Conservation (phyloP, 2,888 invertebrate genomes). For the Lordiphosa fenestrarum region DNA sequence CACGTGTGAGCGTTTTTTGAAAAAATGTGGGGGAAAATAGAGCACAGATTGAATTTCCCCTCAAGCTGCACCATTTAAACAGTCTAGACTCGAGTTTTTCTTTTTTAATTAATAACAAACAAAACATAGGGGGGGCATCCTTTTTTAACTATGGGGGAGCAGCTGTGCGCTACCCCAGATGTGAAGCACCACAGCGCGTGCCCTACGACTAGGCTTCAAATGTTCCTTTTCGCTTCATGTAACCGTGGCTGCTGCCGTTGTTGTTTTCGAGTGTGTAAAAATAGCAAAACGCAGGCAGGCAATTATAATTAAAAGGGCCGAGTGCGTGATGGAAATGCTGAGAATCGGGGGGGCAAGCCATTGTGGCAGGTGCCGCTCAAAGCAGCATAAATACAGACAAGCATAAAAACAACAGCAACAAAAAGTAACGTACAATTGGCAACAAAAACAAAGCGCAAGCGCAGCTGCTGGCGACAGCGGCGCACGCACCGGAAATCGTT, state of each 20-base stretch:
- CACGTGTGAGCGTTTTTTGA: conserved; percentile 32
- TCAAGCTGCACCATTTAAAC: conserved; percentile 57
- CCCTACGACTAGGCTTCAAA: conserved; percentile 58
- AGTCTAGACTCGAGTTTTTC: conserved; percentile 51
- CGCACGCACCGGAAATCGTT: conserved; percentile 76
- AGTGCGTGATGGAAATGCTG: conserved; percentile 70
- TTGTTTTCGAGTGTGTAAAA: conserved; percentile 51
- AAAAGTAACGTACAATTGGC: conserved; percentile 53
- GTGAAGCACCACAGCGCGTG: conserved; percentile 57
- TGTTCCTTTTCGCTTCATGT: conserved; percentile 23
- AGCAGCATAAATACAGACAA: conserved; percentile 32
- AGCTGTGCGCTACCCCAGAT: conserved; percentile 51
- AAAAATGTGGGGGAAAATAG: conserved; percentile 48
- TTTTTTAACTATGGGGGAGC: conserved; percentile 23
- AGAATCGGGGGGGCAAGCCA: conserved; percentile 30
- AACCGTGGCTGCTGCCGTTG: conserved; percentile 14
- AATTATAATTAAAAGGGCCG: conserved; percentile 74
- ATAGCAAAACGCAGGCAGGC: conserved; percentile 57
- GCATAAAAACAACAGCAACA: conserved; percentile 26
- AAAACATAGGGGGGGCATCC: conserved; percentile 26
- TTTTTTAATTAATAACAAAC: conserved; percentile 57
- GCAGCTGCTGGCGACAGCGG: conserved; percentile 28
- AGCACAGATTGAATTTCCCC: conserved; percentile 69
- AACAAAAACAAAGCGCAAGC: conserved; percentile 28
- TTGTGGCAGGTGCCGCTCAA: conserved; percentile 64